Percentiles rank a stretch among this genome's conserved stretches.
These are phyloP conservation scores for Gambusia yucatana DNA, from an alignment of 2,797 vertebrate species.

Conservation along the genomic window DNA sequence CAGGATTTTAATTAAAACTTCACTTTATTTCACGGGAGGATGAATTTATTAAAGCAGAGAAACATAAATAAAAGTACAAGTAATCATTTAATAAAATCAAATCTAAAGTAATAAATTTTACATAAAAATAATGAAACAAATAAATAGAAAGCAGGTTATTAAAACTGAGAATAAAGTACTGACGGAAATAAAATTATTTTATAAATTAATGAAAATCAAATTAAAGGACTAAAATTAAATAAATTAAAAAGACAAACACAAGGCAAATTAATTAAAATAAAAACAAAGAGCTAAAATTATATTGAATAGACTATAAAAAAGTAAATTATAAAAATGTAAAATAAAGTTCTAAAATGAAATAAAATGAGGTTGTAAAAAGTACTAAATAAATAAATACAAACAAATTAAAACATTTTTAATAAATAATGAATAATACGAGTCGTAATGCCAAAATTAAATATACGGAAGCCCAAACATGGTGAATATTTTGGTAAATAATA, in stretches of 20 bases:
- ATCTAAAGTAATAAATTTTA: background rate
- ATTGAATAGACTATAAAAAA: too few species aligned
- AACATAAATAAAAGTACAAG: background rate
- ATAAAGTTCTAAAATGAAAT: too few species aligned
- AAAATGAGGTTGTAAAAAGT: too few species aligned
- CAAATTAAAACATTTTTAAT: too few species aligned
- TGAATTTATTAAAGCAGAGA: background rate
- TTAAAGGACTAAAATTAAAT: background rate
- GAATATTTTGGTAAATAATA: background rate
- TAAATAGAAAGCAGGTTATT: background rate
- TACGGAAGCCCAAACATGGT: background rate
- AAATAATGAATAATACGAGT: too few species aligned
- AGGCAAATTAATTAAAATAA: background rate
- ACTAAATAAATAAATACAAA: too few species aligned
- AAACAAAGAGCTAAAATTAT: too few species aligned
- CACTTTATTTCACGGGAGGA: background rate
- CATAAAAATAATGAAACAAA: background rate
- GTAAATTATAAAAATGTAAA: background rate
- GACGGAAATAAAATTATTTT: background rate
- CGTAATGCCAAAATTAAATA: background rate
- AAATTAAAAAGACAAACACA: too few species aligned
- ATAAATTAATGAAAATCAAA: background rate
- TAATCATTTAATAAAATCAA: too few species aligned
- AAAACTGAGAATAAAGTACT: background rate
- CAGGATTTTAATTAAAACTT: background rate